Evolutionary conservation across 2,888 invertebrate species (phyloP).

Genomic region (Trachelus stipa): DNA sequence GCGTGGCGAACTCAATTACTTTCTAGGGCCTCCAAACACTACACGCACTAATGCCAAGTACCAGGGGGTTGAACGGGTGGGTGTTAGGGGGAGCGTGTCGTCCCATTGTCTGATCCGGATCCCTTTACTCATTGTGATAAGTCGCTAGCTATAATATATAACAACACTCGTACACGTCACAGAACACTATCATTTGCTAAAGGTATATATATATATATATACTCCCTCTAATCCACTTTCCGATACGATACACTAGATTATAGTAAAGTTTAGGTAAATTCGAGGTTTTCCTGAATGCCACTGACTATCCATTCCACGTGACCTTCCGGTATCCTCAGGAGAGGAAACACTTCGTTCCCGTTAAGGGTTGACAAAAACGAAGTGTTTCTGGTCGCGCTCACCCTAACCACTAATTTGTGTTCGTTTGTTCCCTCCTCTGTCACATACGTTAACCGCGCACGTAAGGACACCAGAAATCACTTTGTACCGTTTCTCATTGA

Average conservation of each 20-base stretch:
- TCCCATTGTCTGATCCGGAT: slow-evolving; percentile 30
- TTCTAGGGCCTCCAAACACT: slow-evolving; percentile 56
- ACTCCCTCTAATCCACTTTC: neutral
- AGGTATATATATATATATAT: neutral
- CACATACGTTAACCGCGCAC: neutral
- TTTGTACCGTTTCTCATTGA: neutral
- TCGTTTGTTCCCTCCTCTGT: neutral
- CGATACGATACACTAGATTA: neutral
- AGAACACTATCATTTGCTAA: slow-evolving; percentile 30
- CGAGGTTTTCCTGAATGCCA: slow-evolving; percentile 1
- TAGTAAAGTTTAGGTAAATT: neutral
- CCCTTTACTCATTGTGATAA: slow-evolving; percentile 1
- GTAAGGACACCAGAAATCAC: neutral
- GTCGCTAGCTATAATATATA: neutral
- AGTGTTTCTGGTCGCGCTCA: slow-evolving; percentile 30
- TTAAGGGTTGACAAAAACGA: slow-evolving; percentile 40
- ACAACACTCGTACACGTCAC: neutral
- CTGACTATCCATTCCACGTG: neutral
- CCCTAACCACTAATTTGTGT: slow-evolving; percentile 30
- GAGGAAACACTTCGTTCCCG: slow-evolving; percentile 14
- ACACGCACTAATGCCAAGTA: slow-evolving; percentile 9
- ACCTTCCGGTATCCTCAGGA: slow-evolving; percentile 8
- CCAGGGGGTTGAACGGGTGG: slow-evolving; percentile 4
- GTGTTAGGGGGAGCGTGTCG: slow-evolving; percentile 35
- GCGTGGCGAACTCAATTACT: slow-evolving; percentile 66